Percentiles rank a stretch among this genome's conserved stretches.
Conservation (phyloP, 2,113 vertebrate genomes). For the Cyanoderma ruficeps region DNA sequence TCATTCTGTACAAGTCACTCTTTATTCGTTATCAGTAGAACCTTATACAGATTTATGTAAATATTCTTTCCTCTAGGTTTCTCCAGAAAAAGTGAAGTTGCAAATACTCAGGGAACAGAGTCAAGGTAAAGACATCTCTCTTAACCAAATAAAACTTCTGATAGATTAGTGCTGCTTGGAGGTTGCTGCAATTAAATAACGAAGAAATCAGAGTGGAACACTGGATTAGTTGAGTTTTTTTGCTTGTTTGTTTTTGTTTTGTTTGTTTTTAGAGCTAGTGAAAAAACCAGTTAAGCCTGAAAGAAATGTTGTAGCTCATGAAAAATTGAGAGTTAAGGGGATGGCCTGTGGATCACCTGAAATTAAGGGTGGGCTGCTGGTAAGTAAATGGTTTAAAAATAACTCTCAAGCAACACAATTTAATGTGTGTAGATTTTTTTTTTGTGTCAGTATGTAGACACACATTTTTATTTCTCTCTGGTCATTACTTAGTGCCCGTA, state of each 20-base stretch:
- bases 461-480: not conserved
- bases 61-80: constrained; percentile 70
- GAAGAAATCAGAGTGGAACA: not conserved
- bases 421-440: not conserved
- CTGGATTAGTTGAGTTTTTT: accelerated
- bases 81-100: constrained; percentile 84
- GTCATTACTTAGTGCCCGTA: accelerated
- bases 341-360: constrained; percentile 76
- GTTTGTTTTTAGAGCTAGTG: constrained; percentile 35
- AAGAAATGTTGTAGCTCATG: not conserved
- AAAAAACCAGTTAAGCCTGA: constrained; percentile 25
- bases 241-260: not conserved
- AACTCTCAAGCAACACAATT: not conserved
- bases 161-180: not conserved
- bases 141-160: not conserved
- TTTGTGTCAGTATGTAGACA: not conserved
- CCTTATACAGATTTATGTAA: not conserved
- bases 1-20: not conserved
- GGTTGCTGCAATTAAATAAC: not conserved
- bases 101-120: constrained; percentile 81
- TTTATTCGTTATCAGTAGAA: not conserved
- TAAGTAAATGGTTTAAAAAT: constrained; percentile 61
- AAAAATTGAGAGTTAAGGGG: constrained; percentile 68
- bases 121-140: constrained; percentile 70
- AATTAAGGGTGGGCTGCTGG: constrained; percentile 72